Percentiles rank a stretch among this genome's conserved stretches.
phyloP scores from a whole-genome alignment of 35 echinoderm and acorn worm genomes.

The Heliocidaris erythrogramma region DNA sequence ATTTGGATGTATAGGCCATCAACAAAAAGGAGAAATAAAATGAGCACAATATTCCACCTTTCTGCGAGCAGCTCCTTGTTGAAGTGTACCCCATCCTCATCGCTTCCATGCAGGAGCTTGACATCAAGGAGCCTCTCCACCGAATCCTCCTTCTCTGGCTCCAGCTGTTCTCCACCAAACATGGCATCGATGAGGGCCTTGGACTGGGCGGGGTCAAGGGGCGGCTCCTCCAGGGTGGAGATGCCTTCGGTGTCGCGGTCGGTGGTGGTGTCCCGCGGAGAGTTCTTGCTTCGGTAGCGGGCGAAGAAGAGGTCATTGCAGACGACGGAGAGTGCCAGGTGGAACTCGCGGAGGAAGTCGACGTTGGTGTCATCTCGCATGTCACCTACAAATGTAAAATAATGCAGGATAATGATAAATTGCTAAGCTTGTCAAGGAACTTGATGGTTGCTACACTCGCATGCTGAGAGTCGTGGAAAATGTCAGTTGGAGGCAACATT shows the following conservation, averaged over 20 bases:
- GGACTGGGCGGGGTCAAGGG: constrained; percentile 16
- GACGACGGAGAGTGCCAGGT: constrained; percentile 75
- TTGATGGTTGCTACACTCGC: too few relatives aligned
- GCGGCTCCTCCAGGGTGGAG: neutral
- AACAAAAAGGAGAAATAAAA: too few relatives aligned
- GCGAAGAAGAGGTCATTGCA: constrained; percentile 99
- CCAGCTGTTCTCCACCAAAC: constrained; percentile 70
- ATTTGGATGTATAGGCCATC: too few relatives aligned
- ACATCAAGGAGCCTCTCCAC: constrained; percentile 80
- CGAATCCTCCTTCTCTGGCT: constrained; percentile 69
- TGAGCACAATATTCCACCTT: constrained; percentile 52
- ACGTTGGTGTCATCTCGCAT: constrained; percentile 83
- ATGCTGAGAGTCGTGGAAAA: too few relatives aligned
- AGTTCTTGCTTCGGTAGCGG: constrained; percentile 68
- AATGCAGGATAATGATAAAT: neutral
- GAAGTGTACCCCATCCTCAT: constrained; percentile 77
- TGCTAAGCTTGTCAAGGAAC: too few relatives aligned
- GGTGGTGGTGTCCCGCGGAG: neutral
- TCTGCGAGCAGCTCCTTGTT: constrained; percentile 71
- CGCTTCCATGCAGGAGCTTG: constrained; percentile 71
- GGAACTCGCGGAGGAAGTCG: constrained; percentile 79
- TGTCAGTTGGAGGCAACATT: too few relatives aligned
- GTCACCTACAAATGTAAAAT: constrained; percentile 63
- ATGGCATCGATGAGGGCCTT: constrained; percentile 64
- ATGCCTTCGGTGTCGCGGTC: neutral